Conservation (phyloP, 1,140 invertebrate species). For the Pteromalus puparum region DNA sequence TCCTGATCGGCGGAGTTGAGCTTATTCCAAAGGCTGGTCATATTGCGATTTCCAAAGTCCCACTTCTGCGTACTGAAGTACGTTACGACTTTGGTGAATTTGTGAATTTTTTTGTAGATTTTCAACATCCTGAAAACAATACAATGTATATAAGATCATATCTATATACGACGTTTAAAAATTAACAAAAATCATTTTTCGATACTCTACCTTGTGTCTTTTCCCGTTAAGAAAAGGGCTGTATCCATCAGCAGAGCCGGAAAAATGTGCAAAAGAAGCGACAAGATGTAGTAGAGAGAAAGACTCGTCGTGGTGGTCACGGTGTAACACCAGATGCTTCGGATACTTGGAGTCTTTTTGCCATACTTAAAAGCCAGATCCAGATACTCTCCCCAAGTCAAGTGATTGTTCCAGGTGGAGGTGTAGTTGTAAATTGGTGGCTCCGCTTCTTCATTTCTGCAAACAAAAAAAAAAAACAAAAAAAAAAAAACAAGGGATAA, state of each 20-base stretch:
- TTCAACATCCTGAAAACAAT: conserved; percentile 73
- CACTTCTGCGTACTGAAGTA: conserved; percentile 79
- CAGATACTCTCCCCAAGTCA: conserved; percentile 75
- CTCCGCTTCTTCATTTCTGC: conserved; percentile 65
- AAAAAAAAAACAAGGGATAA: conserved; percentile 14
- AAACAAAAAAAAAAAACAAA: conserved; percentile 51
- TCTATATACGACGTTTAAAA: no score
- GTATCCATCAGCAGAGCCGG: conserved; percentile 79
- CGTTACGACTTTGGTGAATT: conserved; percentile 75
- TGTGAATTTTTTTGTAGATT: conserved; percentile 78
- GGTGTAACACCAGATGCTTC: conserved; percentile 76
- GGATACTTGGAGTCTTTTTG: conserved; percentile 67
- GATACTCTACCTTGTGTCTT: conserved; percentile 74
- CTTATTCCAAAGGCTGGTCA: conserved; percentile 72
- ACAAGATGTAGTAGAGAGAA: conserved; percentile 72
- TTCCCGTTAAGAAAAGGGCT: conserved; percentile 73
- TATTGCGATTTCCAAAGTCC: conserved; percentile 77
- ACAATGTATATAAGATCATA: background rate
- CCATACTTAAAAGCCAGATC: conserved; percentile 71
- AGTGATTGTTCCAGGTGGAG: conserved; percentile 66
- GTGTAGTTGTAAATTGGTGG: conserved; percentile 75
- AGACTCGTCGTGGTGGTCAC: conserved; percentile 69
- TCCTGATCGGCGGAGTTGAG: conserved; percentile 75
- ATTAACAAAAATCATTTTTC: conserved; percentile 35
- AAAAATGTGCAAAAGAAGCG: conserved; percentile 77